Conservation (phyloP, 2,888 invertebrate genomes). For the Diogma glabrata region DNA sequence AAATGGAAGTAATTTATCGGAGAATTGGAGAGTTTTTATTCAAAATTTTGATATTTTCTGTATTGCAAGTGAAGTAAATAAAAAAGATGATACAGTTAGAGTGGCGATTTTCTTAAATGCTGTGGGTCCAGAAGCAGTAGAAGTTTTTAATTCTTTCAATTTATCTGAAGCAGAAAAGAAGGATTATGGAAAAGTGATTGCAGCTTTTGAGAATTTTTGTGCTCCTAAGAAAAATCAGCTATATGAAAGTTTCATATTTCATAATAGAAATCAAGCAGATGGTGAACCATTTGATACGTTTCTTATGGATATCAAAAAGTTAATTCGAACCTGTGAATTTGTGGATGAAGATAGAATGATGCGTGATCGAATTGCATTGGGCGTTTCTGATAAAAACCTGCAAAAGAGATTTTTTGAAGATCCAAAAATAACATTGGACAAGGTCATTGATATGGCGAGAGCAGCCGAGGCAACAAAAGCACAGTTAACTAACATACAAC, state of each 20-base stretch:
- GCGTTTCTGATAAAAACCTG: neutral
- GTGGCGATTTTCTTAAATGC: neutral
- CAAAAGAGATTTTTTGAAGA: neutral
- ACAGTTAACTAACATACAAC: too few relatives aligned
- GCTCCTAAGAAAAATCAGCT: neutral
- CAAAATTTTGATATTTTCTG: constrained; percentile 22
- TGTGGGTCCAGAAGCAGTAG: neutral
- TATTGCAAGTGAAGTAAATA: constrained; percentile 20
- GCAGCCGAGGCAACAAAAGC: neutral
- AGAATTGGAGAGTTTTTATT: constrained; percentile 22
- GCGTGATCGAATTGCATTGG: constrained; percentile 1
- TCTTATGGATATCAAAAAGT: neutral
- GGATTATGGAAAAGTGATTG: neutral
- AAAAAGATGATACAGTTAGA: neutral
- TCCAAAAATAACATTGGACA: neutral
- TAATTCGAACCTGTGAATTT: neutral
- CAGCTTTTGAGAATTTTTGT: neutral
- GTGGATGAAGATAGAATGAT: neutral
- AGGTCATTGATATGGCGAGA: neutral
- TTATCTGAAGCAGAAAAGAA: neutral
- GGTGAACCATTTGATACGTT: neutral
- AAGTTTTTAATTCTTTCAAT: neutral
- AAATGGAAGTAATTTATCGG: constrained; percentile 18
- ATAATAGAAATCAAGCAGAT: neutral
- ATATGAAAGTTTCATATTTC: neutral